Evolutionary conservation across 1,140 invertebrate species (phyloP).

Genomic region (Proctacanthus coquilletti): DNA sequence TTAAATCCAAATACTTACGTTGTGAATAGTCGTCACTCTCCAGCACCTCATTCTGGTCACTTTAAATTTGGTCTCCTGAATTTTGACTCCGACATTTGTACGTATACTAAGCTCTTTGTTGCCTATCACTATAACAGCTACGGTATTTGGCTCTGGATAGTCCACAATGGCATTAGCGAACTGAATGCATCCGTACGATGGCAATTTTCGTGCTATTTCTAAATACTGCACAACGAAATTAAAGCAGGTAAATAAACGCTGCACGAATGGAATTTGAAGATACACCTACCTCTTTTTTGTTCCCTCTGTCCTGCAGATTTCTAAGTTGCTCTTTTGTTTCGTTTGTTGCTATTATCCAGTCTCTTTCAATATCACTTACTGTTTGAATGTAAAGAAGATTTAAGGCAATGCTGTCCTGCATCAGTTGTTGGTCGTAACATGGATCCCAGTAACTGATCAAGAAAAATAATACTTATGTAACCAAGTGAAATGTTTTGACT

Average conservation of each 20-base stretch:
- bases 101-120: slow-evolving; percentile 63
- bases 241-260: slow-evolving; percentile 3
- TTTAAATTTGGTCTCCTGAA: slow-evolving; percentile 71
- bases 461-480: too few relatives aligned
- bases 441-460: slow-evolving; percentile 88
- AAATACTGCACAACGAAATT: slow-evolving; percentile 53
- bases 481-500: too few relatives aligned
- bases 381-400: slow-evolving; percentile 82
- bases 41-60: slow-evolving; percentile 92
- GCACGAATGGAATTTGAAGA: not conserved
- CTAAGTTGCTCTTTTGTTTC: slow-evolving; percentile 54
- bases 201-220: slow-evolving; percentile 58
- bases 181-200: slow-evolving; percentile 80
- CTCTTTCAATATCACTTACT: slow-evolving; percentile 65
- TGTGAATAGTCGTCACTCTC: slow-evolving; percentile 78
- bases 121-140: slow-evolving; percentile 54
- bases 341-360: slow-evolving; percentile 62
- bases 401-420: slow-evolving; percentile 62
- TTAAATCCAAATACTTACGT: slow-evolving; percentile 44
- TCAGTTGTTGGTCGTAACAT: slow-evolving; percentile 63
- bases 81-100: slow-evolving; percentile 32
- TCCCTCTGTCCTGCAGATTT: slow-evolving; percentile 52
- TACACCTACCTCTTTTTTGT: slow-evolving; percentile 59
- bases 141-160: slow-evolving; percentile 53
- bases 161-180: slow-evolving; percentile 34